Base-by-base conservation (phyloP, 2,888 invertebrate species). In the Campoplex capitator region DNA sequence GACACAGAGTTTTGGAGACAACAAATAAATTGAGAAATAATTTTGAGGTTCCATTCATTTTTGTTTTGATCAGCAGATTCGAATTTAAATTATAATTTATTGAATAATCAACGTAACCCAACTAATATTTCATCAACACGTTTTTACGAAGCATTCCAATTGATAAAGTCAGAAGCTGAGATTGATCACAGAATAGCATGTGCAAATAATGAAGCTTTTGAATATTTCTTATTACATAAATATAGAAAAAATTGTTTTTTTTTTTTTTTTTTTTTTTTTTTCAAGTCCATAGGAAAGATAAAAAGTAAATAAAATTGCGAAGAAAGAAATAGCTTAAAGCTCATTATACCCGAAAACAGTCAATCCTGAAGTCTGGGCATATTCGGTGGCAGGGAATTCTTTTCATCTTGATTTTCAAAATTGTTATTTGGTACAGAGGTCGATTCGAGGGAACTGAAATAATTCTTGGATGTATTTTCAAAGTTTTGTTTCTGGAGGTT, bases 121-220 rank as follows among this genome's bases (percentile, higher is more conserved):
- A 62, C 42, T 75, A 38, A n/a, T 9, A 78, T 48, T 81, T 68
- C n/a, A 68, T 45, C 35, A 45, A n/a, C 80, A 65, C 84, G 48
- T 80, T 65, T 83, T 80, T 54, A 71, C 79, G 42, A 48, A 56
- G 86, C 71, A 80, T 73, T 81, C 56, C 58, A 23, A 35, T 76
- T 16, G 32, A 71, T 58, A 62, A 81, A 78, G 62, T 35, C 48
- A 74, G 38, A 78, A 84, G 83, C 87, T 23, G 58, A 62, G 62
- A 70, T 54, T 71, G 67, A 84, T 87, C 76, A 83, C 75, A 84
- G 68, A 82, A 70, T 77, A 51, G 76, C 79, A 79, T 82, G 85
- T 78, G 79, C 42, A 78, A 79, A 75, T 28, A 70, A 70, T 42
- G 3, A 84, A 75, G 77, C 81, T 65, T 67, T 71, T 18, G 18